Base-by-base conservation (phyloP, 1,140 invertebrate species). In the Phymastichus coffea region DNA sequence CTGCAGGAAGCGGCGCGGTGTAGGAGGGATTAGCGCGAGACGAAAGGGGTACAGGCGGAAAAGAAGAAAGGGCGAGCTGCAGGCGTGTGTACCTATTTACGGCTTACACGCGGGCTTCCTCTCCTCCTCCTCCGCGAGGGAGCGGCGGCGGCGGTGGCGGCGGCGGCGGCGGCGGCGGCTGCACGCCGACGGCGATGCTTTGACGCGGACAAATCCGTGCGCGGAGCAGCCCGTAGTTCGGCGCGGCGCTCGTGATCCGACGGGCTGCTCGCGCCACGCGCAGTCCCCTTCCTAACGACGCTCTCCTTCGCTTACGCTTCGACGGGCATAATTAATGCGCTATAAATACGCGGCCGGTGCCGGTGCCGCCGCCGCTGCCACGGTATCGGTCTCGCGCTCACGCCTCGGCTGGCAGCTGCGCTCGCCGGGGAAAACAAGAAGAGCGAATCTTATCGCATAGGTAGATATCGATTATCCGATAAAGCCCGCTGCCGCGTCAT, bases 151-250 rank as follows among this genome's bases (percentile, higher is more conserved):
- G n/a, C n/a, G n/a, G n/a, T n/a, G n/a, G n/a, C n/a, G n/a, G n/a
- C n/a, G n/a, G n/a, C n/a, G n/a, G n/a, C n/a, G n/a, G n/a, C n/a
- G n/a, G n/a, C n/a, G n/a, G n/a, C n/a, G 47, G 17, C 44, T 15
- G 49, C 37, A 44, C 26, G 52, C 51, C 40, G 41, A 63, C 54
- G 53, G n/a, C n/a, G n/a, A n/a, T n/a, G 37, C 49, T 66, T 55
- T 57, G 57, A 54, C 37, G 51, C 51, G 61, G 60, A 63, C 44
- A 20, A 59, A 62, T 59, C 60, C 61, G 56, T 58, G 22, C 40
- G 46, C 56, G 38, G 44, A 9, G 26, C 19, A 14, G 63, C 56
- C 58, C 47, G 7, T 8, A 23, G n/a, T 61, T 37, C 61, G 63
- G 57, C 14, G 35, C 12, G 1, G 4, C 9, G 8, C 10, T 26